Evolutionary conservation across 2,888 invertebrate species (phyloP).

Genomic region (Sinotaia quadrata): DNA sequence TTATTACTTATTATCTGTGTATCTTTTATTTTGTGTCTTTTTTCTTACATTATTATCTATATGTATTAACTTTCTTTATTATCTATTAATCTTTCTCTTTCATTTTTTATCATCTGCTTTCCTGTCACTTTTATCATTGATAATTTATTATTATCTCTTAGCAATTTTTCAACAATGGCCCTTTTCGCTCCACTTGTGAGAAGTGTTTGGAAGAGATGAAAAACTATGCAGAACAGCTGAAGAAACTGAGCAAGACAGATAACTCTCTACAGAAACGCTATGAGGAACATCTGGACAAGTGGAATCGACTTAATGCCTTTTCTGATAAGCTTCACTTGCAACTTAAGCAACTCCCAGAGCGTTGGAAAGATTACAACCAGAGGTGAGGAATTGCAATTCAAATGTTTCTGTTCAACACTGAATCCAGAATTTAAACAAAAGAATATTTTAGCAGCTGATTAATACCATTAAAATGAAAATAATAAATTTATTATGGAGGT

Average conservation of each 20-base stretch:
- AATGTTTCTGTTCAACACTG: too few species aligned
- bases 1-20: too few species aligned
- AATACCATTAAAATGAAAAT: too few species aligned
- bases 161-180: constrained; percentile 67
- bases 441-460: too few species aligned
- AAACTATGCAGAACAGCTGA: constrained; percentile 81
- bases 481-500: too few species aligned
- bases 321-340: constrained; percentile 82
- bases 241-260: constrained; percentile 81
- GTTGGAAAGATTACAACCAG: constrained; percentile 89
- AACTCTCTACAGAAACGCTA: constrained; percentile 78
- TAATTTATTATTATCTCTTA: constrained; percentile 57
- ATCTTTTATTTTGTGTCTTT: not conserved
- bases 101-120: not conserved
- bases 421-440: too few species aligned
- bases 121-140: not conserved
- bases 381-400: too few species aligned
- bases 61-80: too few species aligned
- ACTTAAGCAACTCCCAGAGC: constrained; percentile 88
- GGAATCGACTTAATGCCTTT: constrained; percentile 81
- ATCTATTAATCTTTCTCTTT: constrained; percentile 3
- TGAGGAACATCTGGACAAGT: constrained; percentile 81
- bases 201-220: constrained; percentile 84
- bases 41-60: not conserved
- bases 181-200: constrained; percentile 70